These are phyloP conservation scores for Oscheius sp. DNA, from an alignment of 2,888 invertebrate genomes.

Conservation along the genomic window DNA sequence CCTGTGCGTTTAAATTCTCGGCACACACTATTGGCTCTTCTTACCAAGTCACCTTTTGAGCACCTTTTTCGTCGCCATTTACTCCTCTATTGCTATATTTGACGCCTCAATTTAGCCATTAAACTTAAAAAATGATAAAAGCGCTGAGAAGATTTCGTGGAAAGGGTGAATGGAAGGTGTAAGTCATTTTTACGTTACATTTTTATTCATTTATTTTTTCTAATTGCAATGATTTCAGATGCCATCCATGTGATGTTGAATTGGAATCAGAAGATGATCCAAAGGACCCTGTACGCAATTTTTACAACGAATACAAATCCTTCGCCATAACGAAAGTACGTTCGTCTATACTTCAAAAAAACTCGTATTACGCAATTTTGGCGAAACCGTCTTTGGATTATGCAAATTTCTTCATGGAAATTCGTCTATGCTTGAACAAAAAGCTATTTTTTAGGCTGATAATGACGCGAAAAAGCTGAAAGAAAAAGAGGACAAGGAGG, in stretches of 20 bases:
- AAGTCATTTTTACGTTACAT: not conserved
- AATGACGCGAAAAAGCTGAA: conserved; percentile 11
- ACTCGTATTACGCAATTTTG: not conserved
- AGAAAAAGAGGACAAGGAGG: not conserved
- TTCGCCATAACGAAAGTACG: conserved; percentile 31
- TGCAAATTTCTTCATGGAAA: not conserved
- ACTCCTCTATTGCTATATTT: not conserved
- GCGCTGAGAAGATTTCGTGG: conserved; percentile 17
- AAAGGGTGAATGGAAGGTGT: conserved; percentile 34
- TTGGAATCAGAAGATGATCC: conserved; percentile 24
- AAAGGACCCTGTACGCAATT: conserved; percentile 18
- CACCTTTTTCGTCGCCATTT: not conserved
- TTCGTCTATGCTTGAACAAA: not conserved
- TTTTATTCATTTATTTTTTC: not conserved
- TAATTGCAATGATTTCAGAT: conserved; percentile 26
- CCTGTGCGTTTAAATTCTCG: not conserved
- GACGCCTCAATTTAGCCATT: not conserved
- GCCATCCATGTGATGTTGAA: conserved; percentile 36
- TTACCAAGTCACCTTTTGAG: not conserved
- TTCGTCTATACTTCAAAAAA: not conserved
- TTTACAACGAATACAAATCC: conserved; percentile 34
- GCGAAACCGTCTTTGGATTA: not conserved
- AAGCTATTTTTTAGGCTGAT: not conserved
- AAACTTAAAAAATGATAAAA: conserved; percentile 3
- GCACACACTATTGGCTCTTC: no score